These are phyloP conservation scores for Channallabes apus DNA, from an alignment of 2,797 vertebrate species.

Conservation along the genomic window DNA sequence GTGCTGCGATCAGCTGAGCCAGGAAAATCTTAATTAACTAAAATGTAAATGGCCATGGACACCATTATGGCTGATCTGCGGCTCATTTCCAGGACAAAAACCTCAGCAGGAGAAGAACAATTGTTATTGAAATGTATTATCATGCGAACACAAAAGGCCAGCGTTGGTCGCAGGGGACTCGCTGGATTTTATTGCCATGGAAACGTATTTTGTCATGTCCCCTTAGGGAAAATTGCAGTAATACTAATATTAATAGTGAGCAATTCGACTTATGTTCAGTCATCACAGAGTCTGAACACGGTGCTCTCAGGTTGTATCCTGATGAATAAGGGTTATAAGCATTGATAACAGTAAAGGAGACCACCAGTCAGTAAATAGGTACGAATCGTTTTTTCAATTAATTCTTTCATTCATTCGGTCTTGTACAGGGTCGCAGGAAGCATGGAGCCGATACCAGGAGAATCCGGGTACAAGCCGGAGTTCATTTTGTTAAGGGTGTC, in stretches of 20 bases:
- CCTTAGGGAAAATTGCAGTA: neutral
- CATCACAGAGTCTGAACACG: neutral
- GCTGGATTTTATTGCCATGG: slow-evolving; percentile 27
- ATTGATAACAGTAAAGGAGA: neutral
- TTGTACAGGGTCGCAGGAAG: no score
- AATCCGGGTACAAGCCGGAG: no score
- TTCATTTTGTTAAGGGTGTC: no score
- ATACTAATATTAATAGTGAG: neutral
- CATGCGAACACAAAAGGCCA: slow-evolving; percentile 21
- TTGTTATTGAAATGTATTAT: neutral
- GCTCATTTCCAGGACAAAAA: slow-evolving; percentile 2
- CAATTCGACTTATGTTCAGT: neutral
- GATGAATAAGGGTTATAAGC: neutral
- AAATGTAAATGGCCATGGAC: slow-evolving; percentile 8
- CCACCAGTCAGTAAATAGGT: no score
- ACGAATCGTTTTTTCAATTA: no score
- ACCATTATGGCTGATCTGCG: neutral
- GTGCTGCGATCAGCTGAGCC: slow-evolving; percentile 13
- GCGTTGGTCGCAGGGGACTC: neutral
- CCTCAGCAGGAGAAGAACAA: neutral
- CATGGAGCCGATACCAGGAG: no score
- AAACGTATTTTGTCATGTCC: slow-evolving; percentile 29
- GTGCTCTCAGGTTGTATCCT: neutral
- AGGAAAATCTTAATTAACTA: slow-evolving; percentile 36
- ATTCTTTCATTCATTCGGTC: no score